Percentiles rank a stretch among this genome's conserved stretches.
Evolutionary conservation across 2,113 vertebrate species (phyloP).

Genomic region (Spea bombifrons): DNA sequence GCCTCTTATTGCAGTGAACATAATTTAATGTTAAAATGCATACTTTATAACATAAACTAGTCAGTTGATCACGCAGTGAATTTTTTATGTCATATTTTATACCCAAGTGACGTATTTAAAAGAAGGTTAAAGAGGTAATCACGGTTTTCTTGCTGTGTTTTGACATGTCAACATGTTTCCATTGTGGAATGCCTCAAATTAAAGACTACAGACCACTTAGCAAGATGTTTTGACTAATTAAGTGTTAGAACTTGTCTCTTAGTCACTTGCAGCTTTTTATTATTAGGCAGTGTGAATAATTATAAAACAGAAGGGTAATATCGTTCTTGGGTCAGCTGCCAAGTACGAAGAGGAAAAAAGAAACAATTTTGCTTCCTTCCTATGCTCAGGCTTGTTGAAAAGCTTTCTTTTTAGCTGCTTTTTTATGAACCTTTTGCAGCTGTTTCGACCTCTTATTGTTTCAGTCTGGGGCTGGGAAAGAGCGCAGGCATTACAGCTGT

Average conservation of each 20-base stretch:
- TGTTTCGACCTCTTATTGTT: conserved; percentile 72
- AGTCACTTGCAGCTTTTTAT: conserved; percentile 54
- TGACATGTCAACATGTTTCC: background rate
- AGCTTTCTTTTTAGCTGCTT: conserved; percentile 33
- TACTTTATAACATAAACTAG: too few relatives aligned
- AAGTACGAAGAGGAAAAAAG: conserved; percentile 68
- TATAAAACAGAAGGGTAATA: conserved; percentile 65
- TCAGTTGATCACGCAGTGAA: too few relatives aligned
- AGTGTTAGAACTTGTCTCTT: conserved; percentile 55
- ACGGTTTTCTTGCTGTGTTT: too few relatives aligned
- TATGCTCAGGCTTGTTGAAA: conserved; percentile 64
- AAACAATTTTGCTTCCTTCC: conserved; percentile 75
- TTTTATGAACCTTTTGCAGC: conserved; percentile 68
- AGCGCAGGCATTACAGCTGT: conserved; percentile 68
- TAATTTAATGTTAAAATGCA: too few relatives aligned
- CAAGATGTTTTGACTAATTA: conserved; percentile 62
- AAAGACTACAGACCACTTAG: conserved; percentile 51
- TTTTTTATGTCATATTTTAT: too few relatives aligned
- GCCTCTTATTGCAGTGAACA: too few relatives aligned
- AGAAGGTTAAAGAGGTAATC: too few relatives aligned
- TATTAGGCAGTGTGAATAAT: conserved; percentile 62
- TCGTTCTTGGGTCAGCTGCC: conserved; percentile 67
- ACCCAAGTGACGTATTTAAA: too few relatives aligned
- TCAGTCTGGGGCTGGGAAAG: conserved; percentile 68
- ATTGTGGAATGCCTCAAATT: background rate